Evolutionary conservation across 1,140 invertebrate genomes (phyloP).

Genomic region (Aphelinus atriplicis): DNA sequence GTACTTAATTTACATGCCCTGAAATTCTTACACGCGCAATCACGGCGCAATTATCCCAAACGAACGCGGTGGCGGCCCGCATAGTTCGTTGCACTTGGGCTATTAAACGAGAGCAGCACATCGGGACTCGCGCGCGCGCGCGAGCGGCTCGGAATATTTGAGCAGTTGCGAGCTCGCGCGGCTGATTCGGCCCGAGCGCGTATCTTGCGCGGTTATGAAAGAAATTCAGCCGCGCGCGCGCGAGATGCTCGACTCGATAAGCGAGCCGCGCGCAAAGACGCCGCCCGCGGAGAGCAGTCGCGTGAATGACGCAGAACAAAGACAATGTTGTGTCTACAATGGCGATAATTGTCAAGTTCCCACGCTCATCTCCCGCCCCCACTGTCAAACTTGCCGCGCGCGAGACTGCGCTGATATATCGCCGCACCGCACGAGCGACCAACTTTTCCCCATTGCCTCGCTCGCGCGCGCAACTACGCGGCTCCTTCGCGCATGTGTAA

Average conservation of each 20-base stretch:
- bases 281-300: slow-evolving; percentile 25
- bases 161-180: background rate
- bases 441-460: background rate
- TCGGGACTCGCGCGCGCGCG: too few species aligned
- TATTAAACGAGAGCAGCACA: too few species aligned
- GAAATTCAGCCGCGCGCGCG: slow-evolving; percentile 15
- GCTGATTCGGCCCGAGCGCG: too few species aligned
- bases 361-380: slow-evolving; percentile 45
- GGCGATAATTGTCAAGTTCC: slow-evolving; percentile 59
- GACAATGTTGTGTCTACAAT: slow-evolving; percentile 58
- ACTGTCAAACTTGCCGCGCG: too few species aligned
- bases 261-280: slow-evolving; percentile 33
- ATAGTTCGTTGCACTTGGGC: too few species aligned
- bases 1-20: too few species aligned
- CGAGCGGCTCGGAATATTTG: too few species aligned
- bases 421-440: slow-evolving; percentile 44
- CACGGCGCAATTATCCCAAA: too few species aligned
- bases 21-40: too few species aligned
- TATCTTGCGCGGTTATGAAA: background rate
- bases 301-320: slow-evolving; percentile 54
- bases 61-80: too few species aligned
- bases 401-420: slow-evolving; percentile 6
- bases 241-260: slow-evolving; percentile 44
- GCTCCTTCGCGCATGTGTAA: too few species aligned
- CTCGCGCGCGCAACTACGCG: too few species aligned